Evolutionary conservation across 2,113 vertebrate species (phyloP), one percentile per base, ranked within the genome.

Genomic region (Pollimyrus isidori): DNA sequence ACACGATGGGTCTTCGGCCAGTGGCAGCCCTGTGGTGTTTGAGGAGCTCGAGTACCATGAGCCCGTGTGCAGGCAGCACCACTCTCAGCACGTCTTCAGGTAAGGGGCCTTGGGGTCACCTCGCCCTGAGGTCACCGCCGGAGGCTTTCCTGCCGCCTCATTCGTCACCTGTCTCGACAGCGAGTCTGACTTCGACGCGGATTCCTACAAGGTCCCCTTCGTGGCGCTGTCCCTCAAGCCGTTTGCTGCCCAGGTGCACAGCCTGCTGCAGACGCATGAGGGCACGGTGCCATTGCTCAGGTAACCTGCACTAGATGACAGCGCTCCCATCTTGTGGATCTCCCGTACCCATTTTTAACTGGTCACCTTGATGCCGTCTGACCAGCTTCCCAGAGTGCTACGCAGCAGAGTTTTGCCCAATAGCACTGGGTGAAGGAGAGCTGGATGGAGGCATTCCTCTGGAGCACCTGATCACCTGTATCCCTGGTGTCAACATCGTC

Each of bases 1-100:
- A 0, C 97, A 97, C 0, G 97, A 99, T 0, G 95, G 97, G 80
- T 99, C 97, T 9, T 98, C 97, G 0, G 89, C 97, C 0, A 98
- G 97, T 39, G 96, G 97, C 86, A 99, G 98, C 82, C 98, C 98
- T 0, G 97, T 99, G 88, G 96, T 99, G 88, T 99, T 99, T 92
- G 98, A 99, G 92, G 98, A 99, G 92, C 90, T 99, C 69, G 98
- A 99, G 87, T 99, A 99, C 92, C 98, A 99, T 0, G 97, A 99
- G 83, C 98, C 98, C 4, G 93, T 99, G 90, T 99, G 98, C 93
- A 97, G 95, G 92, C 97, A 95, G 82, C 98, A 99, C 93, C 97
- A 96, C 92, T 89, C 94, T 73, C 94, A 96, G 92, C 96, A 95
- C 89, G 93, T 96, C 91, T 98, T 98, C 94, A 98, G 97, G 98